phyloP scores from a whole-genome alignment of 2,113 vertebrate genomes.

The Thryonomys swinderianus region DNA sequence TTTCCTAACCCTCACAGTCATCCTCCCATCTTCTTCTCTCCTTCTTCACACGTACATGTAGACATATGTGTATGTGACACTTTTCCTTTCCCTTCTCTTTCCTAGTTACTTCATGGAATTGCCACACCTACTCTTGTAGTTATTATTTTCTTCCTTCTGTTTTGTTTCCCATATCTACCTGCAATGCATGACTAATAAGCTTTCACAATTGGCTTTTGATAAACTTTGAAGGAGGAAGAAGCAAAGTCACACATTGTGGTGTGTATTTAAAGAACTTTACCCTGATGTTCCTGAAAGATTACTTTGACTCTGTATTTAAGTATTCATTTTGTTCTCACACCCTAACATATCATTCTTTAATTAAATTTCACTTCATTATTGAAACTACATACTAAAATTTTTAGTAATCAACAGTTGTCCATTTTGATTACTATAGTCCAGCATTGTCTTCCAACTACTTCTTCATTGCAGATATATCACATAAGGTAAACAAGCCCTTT shows the following conservation, averaged over 20 bases:
- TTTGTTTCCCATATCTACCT: background rate
- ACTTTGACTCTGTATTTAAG: background rate
- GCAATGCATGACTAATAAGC: background rate
- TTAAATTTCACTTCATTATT: constrained; percentile 20
- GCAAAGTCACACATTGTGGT: background rate
- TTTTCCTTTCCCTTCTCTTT: background rate
- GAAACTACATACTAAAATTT: background rate
- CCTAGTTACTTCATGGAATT: background rate
- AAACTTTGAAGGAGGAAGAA: background rate
- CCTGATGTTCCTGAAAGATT: background rate
- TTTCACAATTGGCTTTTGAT: background rate
- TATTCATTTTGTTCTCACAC: background rate
- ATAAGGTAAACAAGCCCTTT: constrained; percentile 43
- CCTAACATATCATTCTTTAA: background rate
- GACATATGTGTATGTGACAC: background rate
- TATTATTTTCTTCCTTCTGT: background rate
- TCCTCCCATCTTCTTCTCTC: background rate
- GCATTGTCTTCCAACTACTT: background rate
- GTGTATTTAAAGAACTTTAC: background rate
- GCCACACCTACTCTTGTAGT: background rate
- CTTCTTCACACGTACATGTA: background rate
- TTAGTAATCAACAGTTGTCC: constrained; percentile 20
- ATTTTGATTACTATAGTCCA: background rate
- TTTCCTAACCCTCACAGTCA: background rate
- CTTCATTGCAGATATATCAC: background rate